Evolutionary conservation across 2,888 invertebrate species (phyloP), one percentile per base, ranked within the genome.

Genomic region (Antheraea assamensis): DNA sequence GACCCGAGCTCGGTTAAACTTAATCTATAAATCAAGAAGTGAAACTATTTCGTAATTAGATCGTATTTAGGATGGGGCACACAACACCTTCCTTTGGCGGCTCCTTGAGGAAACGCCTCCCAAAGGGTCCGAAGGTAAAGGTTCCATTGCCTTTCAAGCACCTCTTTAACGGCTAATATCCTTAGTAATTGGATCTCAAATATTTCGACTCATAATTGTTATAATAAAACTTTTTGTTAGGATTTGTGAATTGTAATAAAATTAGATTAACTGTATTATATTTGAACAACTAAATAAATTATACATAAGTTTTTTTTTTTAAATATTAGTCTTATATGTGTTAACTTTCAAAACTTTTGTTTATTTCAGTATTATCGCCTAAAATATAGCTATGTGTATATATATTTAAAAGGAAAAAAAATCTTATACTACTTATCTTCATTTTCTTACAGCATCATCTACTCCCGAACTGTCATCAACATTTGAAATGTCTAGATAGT

Each of bases 41-140:
- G 90, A 93, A 95, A 95, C 95, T 95, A 95, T 95, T 95, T 92
- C 90, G 94, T 94, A 95, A 95, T 95, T 95, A 95, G 95, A 95
- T 95, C 93, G 94, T 90, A 92, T 94, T 95, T 94, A 95, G 93
- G 89, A 87, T 84, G 88, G 91, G 89, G 92, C 89, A 91, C 89
- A 91, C 90, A 91, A 93, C 93, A 94, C 93, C 94, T 92, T 91
- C 85, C 86, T 81, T 79, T 81, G 61, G 72, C 76, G 82, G 86
- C 90, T 91, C 87, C 92, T 92, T 92, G 91, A 92, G 91, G 89
- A 88, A 84, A 82, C 80, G 88, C 88, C 88, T 90, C 89, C 91
- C 90, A 86, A 89, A 92, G 92, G 93, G 92, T 89, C 90, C 90
- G 87, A 89, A 92, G 92, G 92, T 93, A 92, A 83, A 83, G 86